Percentiles rank a stretch among this genome's conserved stretches.
These are phyloP conservation scores for Leistus spinibarbis DNA, from an alignment of 2,888 invertebrate species.

Conservation along the genomic window DNA sequence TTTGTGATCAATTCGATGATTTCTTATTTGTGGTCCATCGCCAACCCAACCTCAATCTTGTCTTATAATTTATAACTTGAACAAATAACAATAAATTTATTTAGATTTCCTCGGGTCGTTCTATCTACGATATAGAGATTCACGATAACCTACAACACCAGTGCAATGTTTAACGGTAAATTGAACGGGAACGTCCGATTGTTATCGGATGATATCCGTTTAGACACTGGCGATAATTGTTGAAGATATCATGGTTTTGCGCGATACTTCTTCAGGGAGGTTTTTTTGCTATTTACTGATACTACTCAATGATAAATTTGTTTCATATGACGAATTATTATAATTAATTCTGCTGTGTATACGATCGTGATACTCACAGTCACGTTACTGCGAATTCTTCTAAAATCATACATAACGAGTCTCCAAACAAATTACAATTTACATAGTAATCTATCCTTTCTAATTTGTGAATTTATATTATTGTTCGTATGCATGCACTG, in stretches of 20 bases:
- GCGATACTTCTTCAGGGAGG: conserved; percentile 19
- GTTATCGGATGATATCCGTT: conserved; percentile 34
- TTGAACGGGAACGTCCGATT: conserved; percentile 24
- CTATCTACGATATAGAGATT: not conserved
- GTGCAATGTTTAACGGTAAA: conserved; percentile 27
- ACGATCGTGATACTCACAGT: not conserved
- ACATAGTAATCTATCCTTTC: too few species aligned
- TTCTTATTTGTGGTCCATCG: not conserved
- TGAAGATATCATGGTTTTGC: conserved; percentile 9
- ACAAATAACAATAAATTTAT: conserved; percentile 6
- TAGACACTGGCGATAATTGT: conserved; percentile 33
- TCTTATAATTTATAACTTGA: not conserved
- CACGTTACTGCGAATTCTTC: too few species aligned
- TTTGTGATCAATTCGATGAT: conserved; percentile 18
- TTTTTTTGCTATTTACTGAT: not conserved
- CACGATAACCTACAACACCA: not conserved
- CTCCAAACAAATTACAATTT: too few species aligned
- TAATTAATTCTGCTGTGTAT: conserved; percentile 2
- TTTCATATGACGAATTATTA: conserved; percentile 1
- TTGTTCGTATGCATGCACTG: too few species aligned
- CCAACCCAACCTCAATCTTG: not conserved
- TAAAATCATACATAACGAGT: too few species aligned
- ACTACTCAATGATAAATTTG: not conserved
- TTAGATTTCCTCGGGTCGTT: conserved; percentile 8
- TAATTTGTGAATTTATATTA: too few species aligned